Percentiles rank a stretch among this genome's conserved stretches.
Evolutionary conservation across 64 coral and sea anemone genomes (phyloP).

Genomic region (Montipora capricornis): DNA sequence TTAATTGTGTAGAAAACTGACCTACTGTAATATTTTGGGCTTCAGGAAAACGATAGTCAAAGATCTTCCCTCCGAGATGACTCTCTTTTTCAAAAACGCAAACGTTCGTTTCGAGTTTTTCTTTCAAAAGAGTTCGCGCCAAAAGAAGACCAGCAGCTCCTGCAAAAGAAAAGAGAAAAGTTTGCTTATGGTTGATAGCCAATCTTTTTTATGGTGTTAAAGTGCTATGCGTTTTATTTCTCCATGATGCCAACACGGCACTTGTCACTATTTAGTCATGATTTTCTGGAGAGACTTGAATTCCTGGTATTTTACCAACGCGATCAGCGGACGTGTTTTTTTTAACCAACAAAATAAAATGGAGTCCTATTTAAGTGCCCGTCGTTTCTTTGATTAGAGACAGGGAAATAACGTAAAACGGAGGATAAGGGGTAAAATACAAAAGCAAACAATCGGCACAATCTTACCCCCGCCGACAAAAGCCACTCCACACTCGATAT

Average conservation of each 20-base stretch:
- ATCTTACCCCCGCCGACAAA: slow-evolving; percentile 33
- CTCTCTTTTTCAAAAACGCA: slow-evolving; percentile 26
- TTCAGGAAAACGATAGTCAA: background rate
- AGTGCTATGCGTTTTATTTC: too few species aligned
- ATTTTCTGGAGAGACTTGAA: too few species aligned
- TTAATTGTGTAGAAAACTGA: background rate
- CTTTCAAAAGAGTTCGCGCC: background rate
- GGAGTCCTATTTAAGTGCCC: too few species aligned
- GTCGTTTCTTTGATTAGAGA: too few species aligned
- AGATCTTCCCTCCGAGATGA: slow-evolving; percentile 30
- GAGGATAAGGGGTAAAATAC: too few species aligned
- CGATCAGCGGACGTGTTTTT: too few species aligned
- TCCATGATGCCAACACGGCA: too few species aligned
- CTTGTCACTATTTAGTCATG: too few species aligned
- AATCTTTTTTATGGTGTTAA: background rate
- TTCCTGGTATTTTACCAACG: too few species aligned
- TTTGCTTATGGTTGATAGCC: background rate
- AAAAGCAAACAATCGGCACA: background rate
- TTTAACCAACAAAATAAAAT: too few species aligned
- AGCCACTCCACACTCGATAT: background rate
- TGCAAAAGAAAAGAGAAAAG: background rate
- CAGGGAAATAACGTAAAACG: background rate
- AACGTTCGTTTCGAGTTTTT: background rate
- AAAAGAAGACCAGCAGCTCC: background rate
- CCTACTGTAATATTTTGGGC: slow-evolving; percentile 11